Conservation (phyloP, 2,797 vertebrate species). For the Ptychobarbus kaznakovi region DNA sequence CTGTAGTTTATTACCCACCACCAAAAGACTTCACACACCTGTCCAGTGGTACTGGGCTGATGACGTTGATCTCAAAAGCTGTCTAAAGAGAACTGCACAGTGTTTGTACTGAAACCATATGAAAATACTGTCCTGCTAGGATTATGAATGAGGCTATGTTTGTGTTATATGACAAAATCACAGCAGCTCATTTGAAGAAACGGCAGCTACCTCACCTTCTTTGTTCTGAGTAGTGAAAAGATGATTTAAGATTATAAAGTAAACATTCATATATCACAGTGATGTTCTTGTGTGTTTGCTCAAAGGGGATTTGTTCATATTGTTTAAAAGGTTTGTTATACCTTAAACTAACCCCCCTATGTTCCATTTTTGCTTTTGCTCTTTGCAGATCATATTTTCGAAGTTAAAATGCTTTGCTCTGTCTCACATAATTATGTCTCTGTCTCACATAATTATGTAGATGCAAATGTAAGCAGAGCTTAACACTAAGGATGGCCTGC, state of each 20-base stretch:
- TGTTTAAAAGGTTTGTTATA: background rate
- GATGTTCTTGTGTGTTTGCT: slow-evolving; percentile 14
- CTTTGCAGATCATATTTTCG: background rate
- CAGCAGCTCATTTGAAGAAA: background rate
- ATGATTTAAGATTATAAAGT: slow-evolving; percentile 12
- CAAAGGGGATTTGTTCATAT: slow-evolving; percentile 28
- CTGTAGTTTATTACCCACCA: background rate
- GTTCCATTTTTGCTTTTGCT: background rate
- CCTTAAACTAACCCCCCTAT: background rate
- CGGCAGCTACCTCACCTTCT: background rate
- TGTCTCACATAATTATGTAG: background rate
- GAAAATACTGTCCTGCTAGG: slow-evolving; percentile 27
- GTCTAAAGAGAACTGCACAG: slow-evolving; percentile 20
- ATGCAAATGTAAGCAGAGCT: background rate
- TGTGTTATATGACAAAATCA: slow-evolving; percentile 42
- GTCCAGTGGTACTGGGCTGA: slow-evolving; percentile 13
- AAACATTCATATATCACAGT: slow-evolving; percentile 6
- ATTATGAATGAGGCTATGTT: slow-evolving; percentile 12
- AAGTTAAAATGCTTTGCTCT: background rate
- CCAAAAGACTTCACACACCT: slow-evolving; percentile 31
- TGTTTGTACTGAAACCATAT: background rate
- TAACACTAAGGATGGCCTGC: background rate
- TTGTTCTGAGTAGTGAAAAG: background rate
- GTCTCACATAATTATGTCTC: background rate
- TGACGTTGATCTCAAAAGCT: slow-evolving; percentile 23